A percentile compares a stretch with the other conserved stretches of the same genome.
Conservation (phyloP, 2,797 vertebrate genomes). For the Sebastes nivosus region DNA sequence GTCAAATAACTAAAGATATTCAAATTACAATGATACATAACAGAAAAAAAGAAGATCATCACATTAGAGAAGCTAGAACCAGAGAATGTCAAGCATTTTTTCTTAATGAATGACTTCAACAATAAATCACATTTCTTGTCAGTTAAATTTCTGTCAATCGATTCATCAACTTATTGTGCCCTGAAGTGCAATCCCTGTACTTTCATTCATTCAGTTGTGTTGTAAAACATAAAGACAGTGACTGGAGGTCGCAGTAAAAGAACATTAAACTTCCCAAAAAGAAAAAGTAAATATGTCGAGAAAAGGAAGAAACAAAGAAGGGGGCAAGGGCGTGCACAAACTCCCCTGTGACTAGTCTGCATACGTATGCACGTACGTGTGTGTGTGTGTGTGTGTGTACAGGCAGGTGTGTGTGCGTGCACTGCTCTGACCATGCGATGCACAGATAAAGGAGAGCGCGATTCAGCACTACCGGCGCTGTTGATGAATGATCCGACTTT, state of each 20-base stretch:
- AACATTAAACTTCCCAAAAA: slow-evolving; percentile 29
- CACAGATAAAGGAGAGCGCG: slow-evolving; percentile 75
- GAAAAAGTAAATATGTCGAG: slow-evolving; percentile 14
- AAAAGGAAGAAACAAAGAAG: slow-evolving; percentile 41
- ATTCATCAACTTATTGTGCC: neutral
- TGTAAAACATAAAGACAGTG: neutral
- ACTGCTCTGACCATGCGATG: slow-evolving; percentile 65
- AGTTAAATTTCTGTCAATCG: neutral
- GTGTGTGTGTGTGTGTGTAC: slow-evolving; percentile 2
- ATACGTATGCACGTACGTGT: slow-evolving; percentile 12
- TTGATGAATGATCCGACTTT: slow-evolving; percentile 85
- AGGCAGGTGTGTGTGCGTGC: neutral
- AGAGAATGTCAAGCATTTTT: neutral
- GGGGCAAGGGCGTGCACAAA: slow-evolving; percentile 36
- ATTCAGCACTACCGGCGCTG: slow-evolving; percentile 80
- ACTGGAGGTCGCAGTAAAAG: slow-evolving; percentile 40
- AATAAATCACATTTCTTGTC: neutral
- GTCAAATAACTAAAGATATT: neutral
- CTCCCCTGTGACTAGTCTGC: slow-evolving; percentile 57
- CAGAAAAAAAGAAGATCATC: neutral
- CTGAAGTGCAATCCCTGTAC: neutral
- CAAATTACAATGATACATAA: neutral
- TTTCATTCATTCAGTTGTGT: neutral
- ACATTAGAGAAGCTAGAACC: too few relatives aligned
- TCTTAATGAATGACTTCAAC: neutral